Percentiles rank a stretch among this genome's conserved stretches.
These are phyloP conservation scores for Phymorhynchus buccinoides DNA, from an alignment of 1,140 invertebrate species.

Conservation along the genomic window DNA sequence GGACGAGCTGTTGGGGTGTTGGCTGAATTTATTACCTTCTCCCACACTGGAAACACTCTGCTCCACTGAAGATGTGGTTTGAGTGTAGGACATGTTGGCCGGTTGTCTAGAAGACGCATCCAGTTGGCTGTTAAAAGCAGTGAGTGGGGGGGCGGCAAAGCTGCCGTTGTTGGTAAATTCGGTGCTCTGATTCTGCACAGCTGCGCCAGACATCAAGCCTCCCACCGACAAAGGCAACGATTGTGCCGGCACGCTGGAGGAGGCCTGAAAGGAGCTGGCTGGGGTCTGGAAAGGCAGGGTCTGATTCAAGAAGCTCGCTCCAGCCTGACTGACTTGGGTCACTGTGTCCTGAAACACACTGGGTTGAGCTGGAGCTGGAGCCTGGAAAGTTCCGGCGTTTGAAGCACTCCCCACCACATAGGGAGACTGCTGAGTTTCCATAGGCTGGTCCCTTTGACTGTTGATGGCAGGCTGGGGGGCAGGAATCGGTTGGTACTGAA, in stretches of 20 bases:
- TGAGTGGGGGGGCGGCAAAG: not conserved
- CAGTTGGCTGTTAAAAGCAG: not conserved
- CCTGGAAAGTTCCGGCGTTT: not conserved
- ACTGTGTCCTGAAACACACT: not conserved
- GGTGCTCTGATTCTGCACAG: not conserved
- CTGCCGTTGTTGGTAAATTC: not conserved
- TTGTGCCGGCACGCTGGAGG: not conserved
- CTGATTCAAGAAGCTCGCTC: constrained; percentile 8
- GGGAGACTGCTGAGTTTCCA: constrained; percentile 38
- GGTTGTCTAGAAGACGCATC: not conserved
- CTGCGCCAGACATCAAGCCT: not conserved
- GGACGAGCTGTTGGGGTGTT: not conserved
- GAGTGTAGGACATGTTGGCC: not conserved
- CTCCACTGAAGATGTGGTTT: not conserved
- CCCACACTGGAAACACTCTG: not conserved
- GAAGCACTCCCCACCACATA: constrained; percentile 14
- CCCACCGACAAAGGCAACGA: not conserved
- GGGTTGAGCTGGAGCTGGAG: not conserved
- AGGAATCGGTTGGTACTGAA: constrained; percentile 5
- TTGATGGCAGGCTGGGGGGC: not conserved
- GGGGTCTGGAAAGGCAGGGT: constrained; percentile 22
- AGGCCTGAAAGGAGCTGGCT: constrained; percentile 26
- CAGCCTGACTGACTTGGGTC: constrained; percentile 18
- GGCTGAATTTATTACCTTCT: not conserved
- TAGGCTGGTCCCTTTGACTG: constrained; percentile 31